Evolutionary conservation across 2,797 vertebrate species (phyloP).

Genomic region (Melanotaenia parkinsoni): DNA sequence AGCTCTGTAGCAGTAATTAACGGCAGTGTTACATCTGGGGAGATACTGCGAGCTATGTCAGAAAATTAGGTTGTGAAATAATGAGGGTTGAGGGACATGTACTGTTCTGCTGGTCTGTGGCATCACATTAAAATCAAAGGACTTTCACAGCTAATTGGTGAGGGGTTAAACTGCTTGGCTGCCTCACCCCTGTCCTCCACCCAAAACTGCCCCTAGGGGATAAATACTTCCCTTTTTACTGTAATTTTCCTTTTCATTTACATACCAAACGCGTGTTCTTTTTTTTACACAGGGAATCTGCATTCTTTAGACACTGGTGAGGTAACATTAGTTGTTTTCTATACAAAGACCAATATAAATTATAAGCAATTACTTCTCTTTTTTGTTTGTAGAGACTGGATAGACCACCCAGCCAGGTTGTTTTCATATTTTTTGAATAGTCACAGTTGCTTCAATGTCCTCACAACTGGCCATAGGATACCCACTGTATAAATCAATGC

Average conservation of each 20-base stretch:
- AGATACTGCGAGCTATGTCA: conserved; percentile 81
- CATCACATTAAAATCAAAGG: conserved; percentile 85
- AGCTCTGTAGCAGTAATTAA: conserved; percentile 83
- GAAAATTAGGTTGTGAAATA: conserved; percentile 86
- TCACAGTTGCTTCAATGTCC: conserved; percentile 51
- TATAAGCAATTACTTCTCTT: conserved; percentile 50
- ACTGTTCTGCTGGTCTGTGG: conserved; percentile 64
- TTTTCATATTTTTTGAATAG: conserved; percentile 43
- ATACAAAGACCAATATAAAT: conserved; percentile 51
- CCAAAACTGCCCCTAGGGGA: conserved; percentile 53
- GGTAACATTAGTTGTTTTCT: conserved; percentile 45
- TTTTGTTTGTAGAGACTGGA: conserved; percentile 6
- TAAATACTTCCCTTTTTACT: conserved; percentile 49
- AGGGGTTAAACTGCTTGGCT: conserved; percentile 85
- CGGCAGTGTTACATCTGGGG: conserved; percentile 82
- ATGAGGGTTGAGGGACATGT: conserved; percentile 85
- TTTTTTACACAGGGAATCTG: conserved; percentile 21
- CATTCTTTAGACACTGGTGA: conserved; percentile 26
- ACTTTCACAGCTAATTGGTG: conserved; percentile 88
- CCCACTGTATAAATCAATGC: conserved; percentile 60
- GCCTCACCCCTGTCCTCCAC: conserved; percentile 61
- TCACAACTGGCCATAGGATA: conserved; percentile 40
- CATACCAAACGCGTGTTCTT: conserved; percentile 55
- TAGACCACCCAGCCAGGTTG: conserved; percentile 37
- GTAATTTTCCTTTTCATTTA: conserved; percentile 64